Evolutionary conservation across 2,797 vertebrate genomes (phyloP).

Genomic region (Sternarchorhynchus goeldii): DNA sequence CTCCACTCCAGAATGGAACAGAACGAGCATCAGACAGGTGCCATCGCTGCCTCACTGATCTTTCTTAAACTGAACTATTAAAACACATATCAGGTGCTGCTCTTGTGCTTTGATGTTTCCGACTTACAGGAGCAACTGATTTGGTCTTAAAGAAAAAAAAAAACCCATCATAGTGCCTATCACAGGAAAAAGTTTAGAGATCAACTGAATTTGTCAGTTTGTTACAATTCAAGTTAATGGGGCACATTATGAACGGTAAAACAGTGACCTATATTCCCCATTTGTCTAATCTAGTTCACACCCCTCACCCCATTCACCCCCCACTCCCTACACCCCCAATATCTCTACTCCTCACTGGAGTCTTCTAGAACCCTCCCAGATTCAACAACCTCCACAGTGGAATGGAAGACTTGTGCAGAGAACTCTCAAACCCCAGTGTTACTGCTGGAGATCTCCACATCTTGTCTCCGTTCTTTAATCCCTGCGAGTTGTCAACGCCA

Average conservation of each 20-base stretch:
- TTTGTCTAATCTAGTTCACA: slow-evolving; percentile 8
- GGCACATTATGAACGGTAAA: neutral
- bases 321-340: neutral
- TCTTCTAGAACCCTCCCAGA: neutral
- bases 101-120: too few relatives aligned
- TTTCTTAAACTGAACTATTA: too few relatives aligned
- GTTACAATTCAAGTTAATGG: neutral
- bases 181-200: neutral
- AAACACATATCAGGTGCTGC: too few relatives aligned
- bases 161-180: too few relatives aligned
- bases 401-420: slow-evolving; percentile 14
- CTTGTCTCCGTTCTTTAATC: slow-evolving; percentile 39
- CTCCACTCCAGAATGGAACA: too few relatives aligned
- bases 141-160: too few relatives aligned
- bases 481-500: slow-evolving; percentile 17
- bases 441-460: slow-evolving; percentile 38
- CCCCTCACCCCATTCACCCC: neutral
- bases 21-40: too few relatives aligned
- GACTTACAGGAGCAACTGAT: too few relatives aligned
- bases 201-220: neutral
- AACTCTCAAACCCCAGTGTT: slow-evolving; percentile 3
- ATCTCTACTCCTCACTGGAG: neutral
- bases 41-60: too few relatives aligned
- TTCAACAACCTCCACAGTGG: slow-evolving; percentile 4
- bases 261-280: neutral